Base-by-base conservation (phyloP, 2,888 invertebrate genomes). In the Bombylius major region DNA sequence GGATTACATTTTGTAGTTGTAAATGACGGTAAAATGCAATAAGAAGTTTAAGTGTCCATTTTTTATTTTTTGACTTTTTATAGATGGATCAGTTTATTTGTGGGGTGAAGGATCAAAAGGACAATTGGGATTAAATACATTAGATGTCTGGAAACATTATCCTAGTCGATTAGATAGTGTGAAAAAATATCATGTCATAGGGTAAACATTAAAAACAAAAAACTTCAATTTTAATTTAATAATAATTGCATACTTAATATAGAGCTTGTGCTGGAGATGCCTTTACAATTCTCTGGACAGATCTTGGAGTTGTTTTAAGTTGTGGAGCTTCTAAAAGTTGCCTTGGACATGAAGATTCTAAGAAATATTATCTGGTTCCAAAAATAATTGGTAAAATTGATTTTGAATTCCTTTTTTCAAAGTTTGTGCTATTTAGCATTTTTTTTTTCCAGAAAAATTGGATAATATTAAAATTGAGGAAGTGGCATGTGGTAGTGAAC, bases 91-190 rank as follows among this genome's bases (percentile, higher is more conserved):
- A 45, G 82, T 84, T 4, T 86, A 80, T 66, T 78, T 81, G 1
- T 87, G 86, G 85, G 87, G 87, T 23, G 80, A 81, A 65, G 83
- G 83, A 31, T 69, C 72, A 8, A 75, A 77, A 64, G 86, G 86
- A 1, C 84, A 87, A 67, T 71, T 87, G 50, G 86, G 84, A 0
- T 73, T 78, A 47, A 78, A 77, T 33, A 70, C 73, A 7, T 63
- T 75, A 9, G 75, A 77, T 60, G 68, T 71, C 4, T 79, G 78
- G 73, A 73, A 76, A 57, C 75, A 76, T 50, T 76, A 76, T 64
- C 85, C 86, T 1, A 75, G 75, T 50, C 73, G 78, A 55, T 78
- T 85, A 50, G 80, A 82, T 61, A 75, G 78, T 33, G 72, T 86
- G 14, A 76, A 79, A 59, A 81, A 79, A 50, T 82, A 83, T 67